Evolutionary conservation across 1,140 invertebrate species (phyloP).

Genomic region (Leptoteleia sp.): DNA sequence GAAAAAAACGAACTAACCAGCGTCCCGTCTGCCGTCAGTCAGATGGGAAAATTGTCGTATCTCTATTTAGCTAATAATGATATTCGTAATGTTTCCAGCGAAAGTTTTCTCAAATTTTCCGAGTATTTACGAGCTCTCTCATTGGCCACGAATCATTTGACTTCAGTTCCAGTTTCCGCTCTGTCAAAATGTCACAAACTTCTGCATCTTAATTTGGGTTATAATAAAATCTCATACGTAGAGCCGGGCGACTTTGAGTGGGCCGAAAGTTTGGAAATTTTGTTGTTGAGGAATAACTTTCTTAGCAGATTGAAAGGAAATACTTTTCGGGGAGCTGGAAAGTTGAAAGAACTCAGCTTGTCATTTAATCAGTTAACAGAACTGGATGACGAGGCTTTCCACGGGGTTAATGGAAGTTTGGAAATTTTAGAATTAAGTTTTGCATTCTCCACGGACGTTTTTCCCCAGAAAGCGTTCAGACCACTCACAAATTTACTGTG

Average conservation of each 20-base stretch:
- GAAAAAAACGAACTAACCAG: conserved; percentile 88
- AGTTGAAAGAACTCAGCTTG: conserved; percentile 91
- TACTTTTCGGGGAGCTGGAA: conserved; percentile 86
- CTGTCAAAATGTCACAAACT: conserved; percentile 85
- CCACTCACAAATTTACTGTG: conserved; percentile 88
- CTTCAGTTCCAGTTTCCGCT: conserved; percentile 85
- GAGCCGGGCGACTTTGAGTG: conserved; percentile 89
- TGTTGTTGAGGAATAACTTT: conserved; percentile 92
- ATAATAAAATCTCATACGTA: conserved; percentile 91
- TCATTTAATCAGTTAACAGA: conserved; percentile 93
- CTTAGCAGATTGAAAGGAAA: conserved; percentile 87
- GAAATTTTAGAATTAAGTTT: conserved; percentile 93
- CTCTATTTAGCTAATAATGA: conserved; percentile 92
- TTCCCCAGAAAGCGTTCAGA: conserved; percentile 87
- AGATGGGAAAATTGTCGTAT: conserved; percentile 87
- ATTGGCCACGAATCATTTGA: conserved; percentile 89
- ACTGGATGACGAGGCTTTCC: conserved; percentile 88
- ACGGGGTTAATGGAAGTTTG: conserved; percentile 86
- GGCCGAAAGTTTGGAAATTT: conserved; percentile 90
- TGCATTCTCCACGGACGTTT: conserved; percentile 88
- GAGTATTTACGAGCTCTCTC: conserved; percentile 88
- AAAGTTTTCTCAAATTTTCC: conserved; percentile 83
- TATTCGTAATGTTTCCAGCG: conserved; percentile 83
- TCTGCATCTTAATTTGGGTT: conserved; percentile 92
- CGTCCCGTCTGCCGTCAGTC: conserved; percentile 86